phyloP scores from a whole-genome alignment of 2,797 vertebrate species.

The Xiphophorus birchmanni region DNA sequence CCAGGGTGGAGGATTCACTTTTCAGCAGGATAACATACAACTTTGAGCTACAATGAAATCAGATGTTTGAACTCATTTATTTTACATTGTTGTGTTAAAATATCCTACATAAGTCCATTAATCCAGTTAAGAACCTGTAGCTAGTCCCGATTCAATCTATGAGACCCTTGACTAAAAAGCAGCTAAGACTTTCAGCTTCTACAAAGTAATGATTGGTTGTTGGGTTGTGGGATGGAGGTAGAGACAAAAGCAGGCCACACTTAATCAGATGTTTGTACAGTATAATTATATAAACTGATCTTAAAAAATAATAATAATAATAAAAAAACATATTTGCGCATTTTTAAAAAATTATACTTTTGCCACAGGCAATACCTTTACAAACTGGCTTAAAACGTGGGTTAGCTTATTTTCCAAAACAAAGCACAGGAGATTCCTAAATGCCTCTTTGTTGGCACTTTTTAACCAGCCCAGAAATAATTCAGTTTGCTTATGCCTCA shows the following conservation, averaged over 20 bases:
- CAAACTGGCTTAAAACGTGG: not conserved
- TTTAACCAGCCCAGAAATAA: conserved; percentile 28
- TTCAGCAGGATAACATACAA: not conserved
- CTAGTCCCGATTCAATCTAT: not conserved
- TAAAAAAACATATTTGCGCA: too few relatives aligned
- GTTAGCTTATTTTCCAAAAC: not conserved
- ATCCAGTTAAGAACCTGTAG: not conserved
- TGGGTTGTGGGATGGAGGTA: not conserved
- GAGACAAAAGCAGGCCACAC: not conserved
- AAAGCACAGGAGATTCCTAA: not conserved
- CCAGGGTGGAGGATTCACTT: not conserved
- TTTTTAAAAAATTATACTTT: too few relatives aligned
- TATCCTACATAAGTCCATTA: not conserved
- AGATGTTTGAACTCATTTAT: not conserved
- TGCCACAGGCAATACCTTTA: not conserved
- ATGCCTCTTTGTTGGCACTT: not conserved
- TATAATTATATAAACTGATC: not conserved
- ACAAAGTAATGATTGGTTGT: not conserved
- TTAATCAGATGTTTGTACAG: not conserved
- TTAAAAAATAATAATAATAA: not conserved
- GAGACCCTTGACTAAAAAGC: not conserved
- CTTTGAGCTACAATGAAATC: not conserved
- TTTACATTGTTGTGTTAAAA: not conserved
- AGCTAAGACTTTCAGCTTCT: not conserved
- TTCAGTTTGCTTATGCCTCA: conserved; percentile 43